These are phyloP conservation scores for Dicranocentrus wangi DNA, from an alignment of 2,888 invertebrate species.

Conservation along the genomic window DNA sequence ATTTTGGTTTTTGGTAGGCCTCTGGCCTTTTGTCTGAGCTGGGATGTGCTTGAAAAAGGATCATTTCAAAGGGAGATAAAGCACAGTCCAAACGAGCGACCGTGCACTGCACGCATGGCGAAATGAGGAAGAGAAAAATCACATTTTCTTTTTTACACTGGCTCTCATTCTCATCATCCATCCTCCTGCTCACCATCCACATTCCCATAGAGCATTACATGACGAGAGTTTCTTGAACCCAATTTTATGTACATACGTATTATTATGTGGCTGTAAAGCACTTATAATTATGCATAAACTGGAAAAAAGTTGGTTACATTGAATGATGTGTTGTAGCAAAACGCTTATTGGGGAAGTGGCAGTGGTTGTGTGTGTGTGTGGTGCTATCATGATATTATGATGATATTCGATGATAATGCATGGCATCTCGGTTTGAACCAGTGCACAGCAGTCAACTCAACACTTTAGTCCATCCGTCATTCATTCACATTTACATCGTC, in stretches of 20 bases:
- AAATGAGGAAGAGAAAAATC: conserved; percentile 51
- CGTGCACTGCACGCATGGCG: conserved; percentile 18
- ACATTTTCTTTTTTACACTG: conserved; percentile 35
- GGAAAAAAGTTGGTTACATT: conserved; percentile 25
- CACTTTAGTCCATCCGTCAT: conserved; percentile 31
- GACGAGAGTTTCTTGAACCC: conserved; percentile 60
- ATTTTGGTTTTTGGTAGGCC: not conserved
- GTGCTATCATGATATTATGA: not conserved
- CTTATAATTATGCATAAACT: conserved; percentile 44
- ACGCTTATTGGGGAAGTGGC: not conserved
- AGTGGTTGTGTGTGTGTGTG: not conserved
- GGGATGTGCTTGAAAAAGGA: conserved; percentile 32
- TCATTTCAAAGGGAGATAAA: conserved; percentile 62
- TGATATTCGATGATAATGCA: not conserved
- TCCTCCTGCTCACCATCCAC: conserved; percentile 12
- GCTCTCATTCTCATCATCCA: conserved; percentile 26
- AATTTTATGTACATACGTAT: conserved; percentile 46
- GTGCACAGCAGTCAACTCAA: conserved; percentile 13
- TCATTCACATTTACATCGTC: conserved; percentile 37
- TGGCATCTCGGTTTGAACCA: conserved; percentile 13
- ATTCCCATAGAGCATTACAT: not conserved
- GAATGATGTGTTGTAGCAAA: not conserved
- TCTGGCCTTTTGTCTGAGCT: conserved; percentile 24
- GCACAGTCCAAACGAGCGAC: conserved; percentile 28
- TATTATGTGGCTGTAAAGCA: conserved; percentile 24